Base-by-base conservation (phyloP, 2,113 vertebrate genomes). In the Meles meles region DNA sequence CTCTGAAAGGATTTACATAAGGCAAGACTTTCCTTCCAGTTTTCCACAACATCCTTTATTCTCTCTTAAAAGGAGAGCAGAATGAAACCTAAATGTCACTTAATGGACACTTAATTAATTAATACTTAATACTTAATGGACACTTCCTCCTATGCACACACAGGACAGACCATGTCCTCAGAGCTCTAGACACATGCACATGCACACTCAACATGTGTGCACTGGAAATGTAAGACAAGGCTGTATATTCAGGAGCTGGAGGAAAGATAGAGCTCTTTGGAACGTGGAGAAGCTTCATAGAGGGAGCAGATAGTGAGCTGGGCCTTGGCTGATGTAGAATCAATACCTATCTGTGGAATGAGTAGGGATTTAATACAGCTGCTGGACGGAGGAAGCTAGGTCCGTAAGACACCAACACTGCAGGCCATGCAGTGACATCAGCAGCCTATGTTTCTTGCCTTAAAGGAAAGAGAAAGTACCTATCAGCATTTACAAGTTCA, bases 51-150 rank as follows among this genome's bases (percentile, higher is more conserved):
- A 61, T 27, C 39, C 74, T 87, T 37, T 23, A 91, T 1, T 61
- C 37, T 94, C 44, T 96, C 90, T 77, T n/a, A 93, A 88, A 92
- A n/a, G 59, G 10, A 49, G 15, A 93, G 67, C 59, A 82, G 57
- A 31, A 37, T 49, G 69, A 92, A 67, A 87, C 44, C 47, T 61
- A 25, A 44, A 21, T 37, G 61, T 88, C 47, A n/a, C 34, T 85
- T 88, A 80, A 76, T 74, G 57, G 57, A 89, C 39, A 63, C 5
- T 52, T 52, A n/a, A n/a, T n/a, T n/a, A n/a, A n/a, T n/a, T n/a
- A n/a, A n/a, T n/a, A n/a, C n/a, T 42, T 42, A 92, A 39, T 67
- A 90, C 15, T 85, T 88, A 80, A 76, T 74, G 57, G 57, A 89
- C 39, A 63, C 5, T 52, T 52, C 49, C 34, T 79, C 34, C n/a